phyloP scores from a whole-genome alignment of 2,888 invertebrate genomes.

The Phasia obesa region DNA sequence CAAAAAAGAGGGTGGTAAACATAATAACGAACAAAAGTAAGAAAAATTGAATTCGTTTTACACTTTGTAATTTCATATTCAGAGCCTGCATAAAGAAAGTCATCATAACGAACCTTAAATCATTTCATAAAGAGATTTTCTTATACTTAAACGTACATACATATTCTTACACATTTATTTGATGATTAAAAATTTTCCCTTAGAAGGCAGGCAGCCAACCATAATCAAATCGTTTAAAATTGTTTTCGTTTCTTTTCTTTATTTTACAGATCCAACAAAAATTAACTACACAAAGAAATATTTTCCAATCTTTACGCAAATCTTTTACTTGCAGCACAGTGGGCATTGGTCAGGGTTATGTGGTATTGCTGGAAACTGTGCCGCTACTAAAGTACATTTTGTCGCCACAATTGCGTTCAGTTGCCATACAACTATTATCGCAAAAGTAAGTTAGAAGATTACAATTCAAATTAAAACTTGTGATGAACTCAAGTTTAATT shows the following conservation, averaged over 20 bases:
- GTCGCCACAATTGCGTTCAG: constrained; percentile 89
- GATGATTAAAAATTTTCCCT: constrained; percentile 33
- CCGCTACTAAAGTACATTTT: constrained; percentile 89
- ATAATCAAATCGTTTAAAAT: constrained; percentile 63
- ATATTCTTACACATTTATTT: constrained; percentile 26
- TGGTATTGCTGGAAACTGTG: constrained; percentile 87
- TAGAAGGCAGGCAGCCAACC: constrained; percentile 9
- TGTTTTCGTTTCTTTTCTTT: constrained; percentile 24
- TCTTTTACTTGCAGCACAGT: constrained; percentile 84
- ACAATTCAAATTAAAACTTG: neutral
- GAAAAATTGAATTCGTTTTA: constrained; percentile 60
- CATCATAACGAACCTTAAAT: constrained; percentile 25
- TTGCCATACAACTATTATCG: constrained; percentile 82
- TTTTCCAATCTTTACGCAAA: constrained; percentile 85
- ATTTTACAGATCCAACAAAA: constrained; percentile 85
- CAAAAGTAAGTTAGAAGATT: constrained; percentile 77
- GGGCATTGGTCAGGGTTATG: constrained; percentile 80
- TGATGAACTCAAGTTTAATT: neutral
- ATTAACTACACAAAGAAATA: constrained; percentile 83
- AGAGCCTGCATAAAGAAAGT: constrained; percentile 22
- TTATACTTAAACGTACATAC: neutral
- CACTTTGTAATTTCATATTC: constrained; percentile 67
- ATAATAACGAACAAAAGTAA: neutral
- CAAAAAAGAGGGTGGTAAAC: constrained; percentile 40
- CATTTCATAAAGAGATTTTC: constrained; percentile 18